Conservation (phyloP, 2,888 invertebrate species). For the Ceratothoa steindachneri region DNA sequence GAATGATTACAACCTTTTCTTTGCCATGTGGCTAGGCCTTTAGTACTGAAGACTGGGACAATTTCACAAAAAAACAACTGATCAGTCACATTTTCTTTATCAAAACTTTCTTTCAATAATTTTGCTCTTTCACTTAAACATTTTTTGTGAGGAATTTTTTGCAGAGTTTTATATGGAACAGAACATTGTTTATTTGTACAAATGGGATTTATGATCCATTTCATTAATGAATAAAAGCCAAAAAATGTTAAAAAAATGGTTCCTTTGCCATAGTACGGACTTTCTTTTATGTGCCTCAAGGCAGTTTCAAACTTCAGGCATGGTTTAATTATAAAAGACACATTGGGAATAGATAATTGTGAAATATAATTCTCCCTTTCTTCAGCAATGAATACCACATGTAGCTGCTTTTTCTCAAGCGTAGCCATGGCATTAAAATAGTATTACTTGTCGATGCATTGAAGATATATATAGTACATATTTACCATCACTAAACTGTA, state of each 20-base stretch:
- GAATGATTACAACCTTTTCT: background rate
- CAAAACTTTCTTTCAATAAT: background rate
- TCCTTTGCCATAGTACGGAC: background rate
- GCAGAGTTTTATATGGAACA: background rate
- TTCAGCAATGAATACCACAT: background rate
- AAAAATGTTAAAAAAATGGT: background rate
- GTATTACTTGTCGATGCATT: no score
- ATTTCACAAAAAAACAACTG: background rate
- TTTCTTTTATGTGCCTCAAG: background rate
- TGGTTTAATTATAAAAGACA: background rate
- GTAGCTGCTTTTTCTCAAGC: background rate
- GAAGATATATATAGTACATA: no score
- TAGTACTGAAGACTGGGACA: background rate
- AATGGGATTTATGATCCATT: background rate
- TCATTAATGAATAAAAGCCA: background rate
- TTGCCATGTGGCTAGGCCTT: background rate
- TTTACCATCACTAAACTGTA: no score
- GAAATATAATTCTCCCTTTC: background rate
- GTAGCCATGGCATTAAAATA: no score
- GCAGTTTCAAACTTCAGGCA: background rate
- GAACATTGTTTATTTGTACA: background rate
- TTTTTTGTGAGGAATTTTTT: background rate
- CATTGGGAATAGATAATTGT: background rate
- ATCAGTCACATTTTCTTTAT: background rate
- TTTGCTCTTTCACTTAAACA: background rate